Evolutionary conservation across 2,888 invertebrate genomes (phyloP), one percentile per base, ranked within the genome.

Genomic region (Galerucella calmariensis): DNA sequence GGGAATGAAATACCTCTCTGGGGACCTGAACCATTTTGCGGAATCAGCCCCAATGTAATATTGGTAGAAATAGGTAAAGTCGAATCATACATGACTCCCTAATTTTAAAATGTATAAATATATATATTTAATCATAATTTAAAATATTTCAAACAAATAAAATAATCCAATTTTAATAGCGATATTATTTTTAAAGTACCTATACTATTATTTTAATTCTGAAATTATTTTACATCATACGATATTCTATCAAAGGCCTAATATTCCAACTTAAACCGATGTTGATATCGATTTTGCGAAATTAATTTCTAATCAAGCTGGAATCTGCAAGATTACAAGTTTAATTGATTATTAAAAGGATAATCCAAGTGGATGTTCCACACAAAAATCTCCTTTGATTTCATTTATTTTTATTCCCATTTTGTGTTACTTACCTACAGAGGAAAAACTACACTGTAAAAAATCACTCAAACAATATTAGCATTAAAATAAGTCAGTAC

Each of bases 201-300:
- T 12, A n/a, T n/a, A 5, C 12, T 56, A 56, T 56, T 9, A 56
- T 56, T 5, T 56, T 16, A 56, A 56, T 56, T n/a, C 16, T 56
- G 16, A 56, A 56, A 56, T 56, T 56, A 20, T 56, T 56, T 56
- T 56, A 56, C 56, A 20, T 53, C n/a, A 53, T 48, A 48, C 46
- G 9, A 48, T 14, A 48, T 20, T 56, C 9, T 20, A 56, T 56
- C 10, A 20, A 56, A 56, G 56, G 56, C 56, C 20, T 20, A 8
- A 56, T 20, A 9, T 20, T 9, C 16, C n/a, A 56, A 20, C 53
- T 9, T 6, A 56, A 56, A 16, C 53, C 53, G 16, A 56, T 1
- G 53, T 20, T 8, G 20, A 20, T 56, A 56, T 56, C 20, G 56
- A 56, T 56, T 56, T 56, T 56, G 2, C 20, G 2, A 56, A 56